These are phyloP conservation scores for Rhegmatorhina hoffmannsi DNA, from an alignment of 2,113 vertebrate genomes.

Conservation along the genomic window DNA sequence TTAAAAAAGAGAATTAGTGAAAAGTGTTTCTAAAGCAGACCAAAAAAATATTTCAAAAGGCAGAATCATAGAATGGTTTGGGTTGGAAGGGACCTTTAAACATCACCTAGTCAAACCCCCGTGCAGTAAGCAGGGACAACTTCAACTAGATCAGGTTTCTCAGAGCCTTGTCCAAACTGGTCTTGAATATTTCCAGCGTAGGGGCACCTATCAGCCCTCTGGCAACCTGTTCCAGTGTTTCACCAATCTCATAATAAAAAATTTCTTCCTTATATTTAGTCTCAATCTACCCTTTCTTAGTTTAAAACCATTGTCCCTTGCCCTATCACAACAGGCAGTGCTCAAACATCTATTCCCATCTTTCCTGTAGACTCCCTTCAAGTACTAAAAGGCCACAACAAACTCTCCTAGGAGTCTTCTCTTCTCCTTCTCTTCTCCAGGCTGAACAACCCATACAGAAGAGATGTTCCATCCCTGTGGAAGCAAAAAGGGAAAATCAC, in stretches of 20 bases:
- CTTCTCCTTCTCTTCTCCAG: not conserved
- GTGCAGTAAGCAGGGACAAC: not conserved
- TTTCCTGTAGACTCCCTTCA: not conserved
- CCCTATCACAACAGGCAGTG: accelerated
- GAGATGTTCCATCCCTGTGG: not conserved
- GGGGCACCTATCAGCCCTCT: not conserved
- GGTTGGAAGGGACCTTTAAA: not conserved
- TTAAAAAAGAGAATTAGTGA: not conserved
- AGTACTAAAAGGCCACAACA: not conserved
- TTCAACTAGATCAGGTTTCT: not conserved
- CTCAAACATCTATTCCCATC: not conserved
- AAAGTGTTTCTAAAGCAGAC: not conserved
- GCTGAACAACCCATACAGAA: not conserved
- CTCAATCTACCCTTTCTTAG: not conserved
- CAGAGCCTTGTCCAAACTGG: not conserved
- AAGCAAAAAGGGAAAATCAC: not conserved
- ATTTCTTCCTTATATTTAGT: not conserved
- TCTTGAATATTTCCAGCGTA: not conserved
- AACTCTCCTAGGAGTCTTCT: not conserved
- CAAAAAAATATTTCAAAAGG: not conserved
- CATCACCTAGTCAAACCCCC: not conserved
- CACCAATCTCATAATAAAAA: not conserved
- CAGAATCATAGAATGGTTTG: not conserved
- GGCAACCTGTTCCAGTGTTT: not conserved
- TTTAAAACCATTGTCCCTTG: not conserved